These are phyloP conservation scores for Vipera latastei DNA, from an alignment of 2,797 vertebrate genomes.

Conservation along the genomic window DNA sequence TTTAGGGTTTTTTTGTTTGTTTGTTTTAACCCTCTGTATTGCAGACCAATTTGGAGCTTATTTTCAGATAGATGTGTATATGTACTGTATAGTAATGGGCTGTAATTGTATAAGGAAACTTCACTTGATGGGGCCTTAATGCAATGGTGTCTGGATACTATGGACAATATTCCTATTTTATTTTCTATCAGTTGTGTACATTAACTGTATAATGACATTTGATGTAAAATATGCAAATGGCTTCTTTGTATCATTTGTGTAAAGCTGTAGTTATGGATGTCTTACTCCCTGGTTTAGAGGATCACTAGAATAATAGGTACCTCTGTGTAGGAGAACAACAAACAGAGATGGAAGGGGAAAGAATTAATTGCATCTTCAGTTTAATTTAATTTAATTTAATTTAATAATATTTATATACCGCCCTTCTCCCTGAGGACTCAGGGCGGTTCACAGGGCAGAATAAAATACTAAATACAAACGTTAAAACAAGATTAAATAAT, in stretches of 20 bases:
- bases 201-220: not conserved
- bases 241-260: not conserved
- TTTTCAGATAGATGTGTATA: not conserved
- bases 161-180: not conserved
- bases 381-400: too few species aligned
- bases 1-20: not conserved
- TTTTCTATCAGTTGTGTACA: not conserved
- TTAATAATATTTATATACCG: too few species aligned
- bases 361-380: not conserved
- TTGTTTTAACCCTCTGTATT: not conserved
- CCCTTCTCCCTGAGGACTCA: too few species aligned
- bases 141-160: not conserved
- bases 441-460: too few species aligned
- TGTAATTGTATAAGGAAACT: not conserved
- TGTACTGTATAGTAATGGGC: not conserved
- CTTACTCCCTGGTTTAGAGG: not conserved
- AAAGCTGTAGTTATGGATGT: not conserved
- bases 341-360: not conserved
- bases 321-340: not conserved
- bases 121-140: not conserved
- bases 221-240: not conserved
- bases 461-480: too few species aligned
- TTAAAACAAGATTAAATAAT: too few species aligned
- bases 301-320: not conserved
- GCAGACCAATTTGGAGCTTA: not conserved